Percentiles rank a stretch among this genome's conserved stretches.
Conservation (phyloP, 2,888 invertebrate genomes). For the Epinotia brunnichana region DNA sequence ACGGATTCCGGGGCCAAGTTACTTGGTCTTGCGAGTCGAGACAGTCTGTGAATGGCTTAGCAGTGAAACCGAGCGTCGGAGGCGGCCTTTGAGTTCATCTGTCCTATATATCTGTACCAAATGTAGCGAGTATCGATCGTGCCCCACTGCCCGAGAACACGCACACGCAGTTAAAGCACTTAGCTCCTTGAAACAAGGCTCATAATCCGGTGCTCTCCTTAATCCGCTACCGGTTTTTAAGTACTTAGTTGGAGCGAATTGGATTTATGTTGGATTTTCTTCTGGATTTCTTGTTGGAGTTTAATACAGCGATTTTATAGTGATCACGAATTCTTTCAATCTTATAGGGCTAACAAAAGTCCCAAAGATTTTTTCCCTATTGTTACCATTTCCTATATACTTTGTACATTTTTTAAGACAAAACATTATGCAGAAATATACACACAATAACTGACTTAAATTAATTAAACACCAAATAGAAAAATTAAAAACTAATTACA, state of each 20-base stretch:
- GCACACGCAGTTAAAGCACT: conserved; percentile 62
- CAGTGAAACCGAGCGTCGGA: conserved; percentile 72
- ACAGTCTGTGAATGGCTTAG: conserved; percentile 33
- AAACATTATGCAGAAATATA: too few species aligned
- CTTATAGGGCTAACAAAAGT: too few species aligned
- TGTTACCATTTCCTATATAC: too few species aligned
- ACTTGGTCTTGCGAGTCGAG: not conserved
- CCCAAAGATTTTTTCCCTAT: too few species aligned
- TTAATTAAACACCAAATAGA: too few species aligned
- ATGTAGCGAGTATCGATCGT: conserved; percentile 72
- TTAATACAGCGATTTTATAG: not conserved
- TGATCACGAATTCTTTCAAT: too few species aligned
- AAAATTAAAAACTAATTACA: too few species aligned
- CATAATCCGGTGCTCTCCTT: conserved; percentile 54
- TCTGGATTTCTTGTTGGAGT: conserved; percentile 49
- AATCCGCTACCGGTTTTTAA: conserved; percentile 55
- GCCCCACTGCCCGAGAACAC: conserved; percentile 78
- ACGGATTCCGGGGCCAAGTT: not conserved
- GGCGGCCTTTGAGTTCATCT: conserved; percentile 66
- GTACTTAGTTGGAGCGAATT: conserved; percentile 63
- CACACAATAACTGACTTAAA: too few species aligned
- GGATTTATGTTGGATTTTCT: conserved; percentile 56
- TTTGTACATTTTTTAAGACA: too few species aligned
- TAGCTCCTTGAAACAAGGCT: conserved; percentile 58
- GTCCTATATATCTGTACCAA: conserved; percentile 78